Conservation (phyloP, 2,888 invertebrate genomes). For the Chrysolina americana region DNA sequence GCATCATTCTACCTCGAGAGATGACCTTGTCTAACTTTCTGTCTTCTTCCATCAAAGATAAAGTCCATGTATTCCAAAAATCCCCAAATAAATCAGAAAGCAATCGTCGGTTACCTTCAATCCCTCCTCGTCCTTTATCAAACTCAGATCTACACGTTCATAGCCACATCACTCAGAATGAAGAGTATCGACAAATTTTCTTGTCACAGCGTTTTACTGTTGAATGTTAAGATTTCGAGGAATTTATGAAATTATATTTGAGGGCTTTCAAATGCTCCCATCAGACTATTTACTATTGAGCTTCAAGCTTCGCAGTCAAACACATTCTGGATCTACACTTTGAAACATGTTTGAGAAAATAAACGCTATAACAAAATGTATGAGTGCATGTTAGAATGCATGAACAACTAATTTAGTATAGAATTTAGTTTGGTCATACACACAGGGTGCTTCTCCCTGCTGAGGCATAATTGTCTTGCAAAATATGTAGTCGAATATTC, state of each 20-base stretch:
- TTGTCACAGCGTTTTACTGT: background rate
- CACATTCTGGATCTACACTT: background rate
- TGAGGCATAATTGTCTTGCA: too few species aligned
- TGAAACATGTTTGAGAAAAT: background rate
- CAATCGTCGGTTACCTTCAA: background rate
- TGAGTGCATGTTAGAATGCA: slow-evolving; percentile 24
- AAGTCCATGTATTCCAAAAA: too few species aligned
- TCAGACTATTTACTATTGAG: slow-evolving; percentile 19
- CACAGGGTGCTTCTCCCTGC: too few species aligned
- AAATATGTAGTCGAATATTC: too few species aligned
- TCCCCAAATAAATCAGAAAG: too few species aligned
- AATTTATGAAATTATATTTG: slow-evolving; percentile 43
- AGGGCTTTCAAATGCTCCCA: slow-evolving; percentile 44
- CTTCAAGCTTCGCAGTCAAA: slow-evolving; percentile 32
- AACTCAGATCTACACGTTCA: background rate
- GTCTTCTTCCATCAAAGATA: too few species aligned
- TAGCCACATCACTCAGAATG: slow-evolving; percentile 16
- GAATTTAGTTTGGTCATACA: background rate
- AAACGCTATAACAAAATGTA: slow-evolving; percentile 5
- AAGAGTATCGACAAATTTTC: background rate
- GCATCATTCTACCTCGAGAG: too few species aligned
- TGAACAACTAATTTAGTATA: slow-evolving; percentile 6
- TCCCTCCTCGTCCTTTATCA: background rate
- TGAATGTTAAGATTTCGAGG: background rate
- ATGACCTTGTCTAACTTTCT: too few species aligned